Base-by-base conservation (phyloP, 2,888 invertebrate species). In the Drosophila fungiperda region DNA sequence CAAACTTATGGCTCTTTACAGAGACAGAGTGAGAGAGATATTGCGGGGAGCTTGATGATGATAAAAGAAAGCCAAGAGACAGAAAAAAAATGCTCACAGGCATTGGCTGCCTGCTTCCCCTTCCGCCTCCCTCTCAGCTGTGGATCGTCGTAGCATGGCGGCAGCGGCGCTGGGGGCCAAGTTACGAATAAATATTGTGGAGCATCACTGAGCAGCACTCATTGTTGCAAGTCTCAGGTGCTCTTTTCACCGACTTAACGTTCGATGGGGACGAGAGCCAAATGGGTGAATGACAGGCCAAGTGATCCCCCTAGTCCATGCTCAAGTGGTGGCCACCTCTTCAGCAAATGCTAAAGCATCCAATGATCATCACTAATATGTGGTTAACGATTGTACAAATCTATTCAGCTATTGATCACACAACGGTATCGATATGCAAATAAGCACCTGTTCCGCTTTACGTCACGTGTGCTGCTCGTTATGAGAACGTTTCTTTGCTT, bases 141-240 rank as follows among this genome's bases (percentile, higher is more conserved):
- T 62, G 54, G 63, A 67, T 82, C 62, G 68, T 60, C 62, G 72
- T 68, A 59, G 76, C 69, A 62, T 59, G 61, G 53, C 69, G 76
- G 76, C 80, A 63, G 49, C 64, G 65, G 70, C 80, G 66, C 85
- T 84, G 64, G 68, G 53, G 76, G 69, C 78, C 69, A 65, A 53
- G 60, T 52, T 65, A 40, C 67, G 50, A 26, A 55, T 63, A 70
- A 78, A 71, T 45, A 45, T 79, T 81, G 63, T 73, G 58, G 73
- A 73, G 61, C 78, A 80, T 76, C 81, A 42, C 58, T 68, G 58
- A 63, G 72, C 78, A 79, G 72, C 78, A 76, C 76, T 73, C 59
- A 50, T 72, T 83, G 82, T 70, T 83, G 84, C 89, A 83, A 60
- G 76, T 78, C 81, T 87, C 76, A 87, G 89, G 68, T 83, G 85